Percentiles rank a stretch among this genome's conserved stretches.
Conservation (phyloP, 2,797 vertebrate genomes). For the Enteromius unitaeniatus region DNA sequence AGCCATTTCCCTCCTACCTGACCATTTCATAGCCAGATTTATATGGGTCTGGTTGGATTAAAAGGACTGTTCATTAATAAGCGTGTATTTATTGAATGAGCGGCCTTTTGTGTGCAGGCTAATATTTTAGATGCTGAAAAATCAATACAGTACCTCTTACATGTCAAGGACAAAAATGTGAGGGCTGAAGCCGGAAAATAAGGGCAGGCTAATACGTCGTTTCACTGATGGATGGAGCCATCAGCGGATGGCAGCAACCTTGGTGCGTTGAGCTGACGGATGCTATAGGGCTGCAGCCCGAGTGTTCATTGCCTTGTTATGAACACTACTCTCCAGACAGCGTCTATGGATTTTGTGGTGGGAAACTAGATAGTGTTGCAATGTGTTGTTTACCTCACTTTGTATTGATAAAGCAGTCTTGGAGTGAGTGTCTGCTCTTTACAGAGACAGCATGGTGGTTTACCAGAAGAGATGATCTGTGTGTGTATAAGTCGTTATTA, state of each 20-base stretch:
- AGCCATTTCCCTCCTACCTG: neutral
- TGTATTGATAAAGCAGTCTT: conserved; percentile 40
- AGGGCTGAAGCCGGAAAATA: conserved; percentile 50
- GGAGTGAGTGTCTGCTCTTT: conserved; percentile 13
- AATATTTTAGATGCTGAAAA: conserved; percentile 62
- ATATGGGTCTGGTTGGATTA: conserved; percentile 38
- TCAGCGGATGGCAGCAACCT: conserved; percentile 59
- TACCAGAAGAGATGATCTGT: neutral
- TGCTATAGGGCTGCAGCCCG: conserved; percentile 29
- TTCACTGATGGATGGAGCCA: conserved; percentile 61
- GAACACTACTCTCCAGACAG: conserved; percentile 42
- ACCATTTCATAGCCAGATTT: conserved; percentile 4
- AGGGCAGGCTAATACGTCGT: conserved; percentile 54
- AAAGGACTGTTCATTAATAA: conserved; percentile 56
- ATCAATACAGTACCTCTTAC: conserved; percentile 55
- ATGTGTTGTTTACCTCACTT: conserved; percentile 37
- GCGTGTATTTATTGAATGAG: conserved; percentile 52
- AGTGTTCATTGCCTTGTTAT: conserved; percentile 60
- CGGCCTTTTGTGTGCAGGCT: conserved; percentile 46
- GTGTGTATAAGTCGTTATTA: neutral
- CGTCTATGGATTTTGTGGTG: conserved; percentile 28
- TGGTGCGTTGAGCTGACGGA: conserved; percentile 56
- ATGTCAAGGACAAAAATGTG: conserved; percentile 57
- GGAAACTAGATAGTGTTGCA: conserved; percentile 34
- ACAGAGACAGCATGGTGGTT: conserved; percentile 1